Evolutionary conservation across 2,113 vertebrate genomes (phyloP), one percentile per base, ranked within the genome.

Genomic region (Pelecanoides urinatrix): DNA sequence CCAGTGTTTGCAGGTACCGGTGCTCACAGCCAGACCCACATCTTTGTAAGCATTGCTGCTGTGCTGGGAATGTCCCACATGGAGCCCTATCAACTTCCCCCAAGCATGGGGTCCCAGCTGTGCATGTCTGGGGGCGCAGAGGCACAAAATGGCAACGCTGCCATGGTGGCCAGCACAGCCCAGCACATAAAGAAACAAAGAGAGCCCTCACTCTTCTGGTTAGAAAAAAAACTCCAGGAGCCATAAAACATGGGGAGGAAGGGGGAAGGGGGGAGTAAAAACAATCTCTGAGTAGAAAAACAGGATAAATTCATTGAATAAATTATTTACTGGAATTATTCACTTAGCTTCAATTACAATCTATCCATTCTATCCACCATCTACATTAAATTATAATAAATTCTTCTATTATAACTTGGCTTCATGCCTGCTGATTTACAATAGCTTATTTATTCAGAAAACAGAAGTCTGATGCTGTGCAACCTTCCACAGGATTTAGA

Each of bases 291-390:
- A 85, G 77, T 59, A 89, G 77, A 92, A 92, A 96, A 97, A 8
- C 74, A 92, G 91, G 91, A 81, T 94, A 92, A 94, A 97, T 97
- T 94, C 84, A 95, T 76, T 94, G 89, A 95, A 92, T 92, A 95
- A 95, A 96, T 97, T 96, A 96, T 95, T 97, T 96, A 97, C 95
- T 96, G 89, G 91, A 92, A 95, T 97, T 96, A 95, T 92, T 97
- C 91, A 95, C 89, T 97, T 97, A 95, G 80, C 66, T 92, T 96
- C 94, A 92, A 95, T 96, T 97, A 97, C 91, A 96, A 50, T 82
- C 91, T 92, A 85, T 81, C 94, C 91, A 85, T 96, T 96, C 96
- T 96, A 95, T 79, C 92, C 84, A 94, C 86, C 81, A 79, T 90
- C 86, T 91, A 94, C 80, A 92, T 91, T 88, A 95, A 92, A 91